Percentiles rank a stretch among this genome's conserved stretches.
Evolutionary conservation across 2,113 vertebrate species (phyloP).

Genomic region (Pelmatolapia mariae): DNA sequence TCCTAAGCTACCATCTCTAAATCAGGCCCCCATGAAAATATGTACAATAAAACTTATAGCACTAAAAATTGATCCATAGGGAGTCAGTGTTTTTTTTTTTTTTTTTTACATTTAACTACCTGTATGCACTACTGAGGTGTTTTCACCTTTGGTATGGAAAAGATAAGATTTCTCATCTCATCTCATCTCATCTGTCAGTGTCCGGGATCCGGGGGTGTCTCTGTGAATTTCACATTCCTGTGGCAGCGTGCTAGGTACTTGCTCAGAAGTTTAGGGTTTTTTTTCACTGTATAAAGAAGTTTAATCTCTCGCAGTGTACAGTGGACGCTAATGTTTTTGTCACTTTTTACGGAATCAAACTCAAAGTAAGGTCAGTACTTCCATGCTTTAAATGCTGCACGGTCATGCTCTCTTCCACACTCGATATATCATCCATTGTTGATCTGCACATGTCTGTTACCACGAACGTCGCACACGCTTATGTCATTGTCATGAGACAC

Average conservation of each 20-base stretch:
- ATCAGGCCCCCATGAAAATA: background rate
- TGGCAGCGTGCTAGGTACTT: too few relatives aligned
- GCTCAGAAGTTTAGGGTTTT: too few relatives aligned
- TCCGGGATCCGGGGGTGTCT: too few relatives aligned
- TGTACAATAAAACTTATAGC: background rate
- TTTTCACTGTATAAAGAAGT: too few relatives aligned
- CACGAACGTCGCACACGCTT: background rate
- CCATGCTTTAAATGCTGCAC: background rate
- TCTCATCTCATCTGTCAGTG: background rate
- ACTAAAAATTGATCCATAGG: background rate
- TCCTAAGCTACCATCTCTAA: background rate
- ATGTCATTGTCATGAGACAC: background rate
- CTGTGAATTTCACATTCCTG: too few relatives aligned
- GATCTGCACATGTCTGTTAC: background rate
- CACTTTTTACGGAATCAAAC: background rate
- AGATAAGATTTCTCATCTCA: background rate
- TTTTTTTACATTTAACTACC: background rate
- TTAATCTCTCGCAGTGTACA: fast-evolving
- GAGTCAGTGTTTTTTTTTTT: background rate
- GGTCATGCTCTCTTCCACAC: background rate
- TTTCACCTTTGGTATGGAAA: background rate
- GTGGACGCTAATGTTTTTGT: fast-evolving
- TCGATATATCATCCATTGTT: background rate
- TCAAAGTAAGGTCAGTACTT: background rate
- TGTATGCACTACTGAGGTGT: background rate